Evolutionary conservation across 2,113 vertebrate genomes (phyloP), one percentile per base, ranked within the genome.

Genomic region (Brienomyrus longianalis): DNA sequence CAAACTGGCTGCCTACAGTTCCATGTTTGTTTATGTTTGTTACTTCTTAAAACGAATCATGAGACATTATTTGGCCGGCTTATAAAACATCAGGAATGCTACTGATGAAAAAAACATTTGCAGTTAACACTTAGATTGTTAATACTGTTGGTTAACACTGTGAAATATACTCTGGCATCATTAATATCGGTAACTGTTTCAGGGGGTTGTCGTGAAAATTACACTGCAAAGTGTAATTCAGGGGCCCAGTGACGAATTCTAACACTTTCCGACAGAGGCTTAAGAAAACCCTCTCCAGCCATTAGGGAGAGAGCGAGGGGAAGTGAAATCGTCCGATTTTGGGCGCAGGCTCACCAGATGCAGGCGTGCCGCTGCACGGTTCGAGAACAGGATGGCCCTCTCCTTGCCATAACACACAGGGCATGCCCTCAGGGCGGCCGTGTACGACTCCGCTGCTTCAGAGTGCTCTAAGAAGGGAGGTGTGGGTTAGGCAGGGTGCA

Each of bases 311-410:
- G 77, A 45, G 11, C 1, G 74, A 11, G 15, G 77, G 39, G 39
- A 23, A 35, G 13, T 17, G 31, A 19, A 66, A 27, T 5, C 8
- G 39, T 74, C 62, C 11, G 15, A 50, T 48, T 56, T n/a, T 8
- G 31, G 2, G 23, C 0, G 2, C 50, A 43, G 5, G 87, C 90
- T 93, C 93, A 97, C 97, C 97, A 97, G 96, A 92, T 97, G 97
- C 92, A 97, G 94, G 90, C 97, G 97, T 27, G 97, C 97, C 50
- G 97, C 97, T 89, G 97, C 97, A 93, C 97, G 96, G 91, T 98
- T 98, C 56, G 97, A 98, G 94, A 97, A 97, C 0, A 98, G 94
- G 89, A 98, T 92, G 85, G 97, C 96, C 62, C 97, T 95, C 10
- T 98, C 97, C 88, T 96, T 96, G 90, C 95, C 95, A 94, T 95